Evolutionary conservation across 2,797 vertebrate species (phyloP), one percentile per base, ranked within the genome.

Genomic region (Denticeps clupeoides): DNA sequence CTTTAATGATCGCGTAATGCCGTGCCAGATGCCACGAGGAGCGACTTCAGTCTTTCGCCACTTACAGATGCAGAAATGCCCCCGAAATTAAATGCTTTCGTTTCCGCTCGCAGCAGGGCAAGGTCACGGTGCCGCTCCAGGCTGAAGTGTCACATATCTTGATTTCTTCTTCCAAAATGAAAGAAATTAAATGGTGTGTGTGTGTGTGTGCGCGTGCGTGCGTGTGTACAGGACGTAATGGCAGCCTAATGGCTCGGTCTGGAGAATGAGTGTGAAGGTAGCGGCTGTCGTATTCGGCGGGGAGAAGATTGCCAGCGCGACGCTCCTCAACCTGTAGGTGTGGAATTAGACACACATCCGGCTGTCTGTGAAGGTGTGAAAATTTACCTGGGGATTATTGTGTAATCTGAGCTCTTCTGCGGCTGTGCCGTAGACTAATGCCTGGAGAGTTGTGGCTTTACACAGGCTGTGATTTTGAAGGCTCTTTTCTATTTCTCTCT

Each of bases 1-100:
- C 76, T 83, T 83, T 83, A 83, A 84, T 85, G 78, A 82, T 76
- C 74, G 59, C 73, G 72, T 78, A 70, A 77, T 71, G 72, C 69
- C 22, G 59, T 71, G 65, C 60, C 50, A 75, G 73, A 73, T 62
- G 70, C 81, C 74, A 79, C 58, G 61, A 78, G 72, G 64, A 75
- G 78, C 60, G 59, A 69, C 64, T 68, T 50, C 69, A 70, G 62
- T 63, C 62, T 67, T 79, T 75, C 74, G 62, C 71, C 67, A 67
- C 73, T 78, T 74, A 71, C 65, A 72, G 66, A 73, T 66, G 65
- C 60, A 49, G 70, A 23, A 12, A 64, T 41, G 59, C 64, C 71
- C 55, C 58, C 70, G 73, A 67, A 80, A 73, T 82, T 72, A 74
- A 73, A 78, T 64, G 67, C 79, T 76, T 78, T 69, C 53, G 60